Conservation (phyloP, 2,888 invertebrate species). For the Heliconius ethilla region DNA sequence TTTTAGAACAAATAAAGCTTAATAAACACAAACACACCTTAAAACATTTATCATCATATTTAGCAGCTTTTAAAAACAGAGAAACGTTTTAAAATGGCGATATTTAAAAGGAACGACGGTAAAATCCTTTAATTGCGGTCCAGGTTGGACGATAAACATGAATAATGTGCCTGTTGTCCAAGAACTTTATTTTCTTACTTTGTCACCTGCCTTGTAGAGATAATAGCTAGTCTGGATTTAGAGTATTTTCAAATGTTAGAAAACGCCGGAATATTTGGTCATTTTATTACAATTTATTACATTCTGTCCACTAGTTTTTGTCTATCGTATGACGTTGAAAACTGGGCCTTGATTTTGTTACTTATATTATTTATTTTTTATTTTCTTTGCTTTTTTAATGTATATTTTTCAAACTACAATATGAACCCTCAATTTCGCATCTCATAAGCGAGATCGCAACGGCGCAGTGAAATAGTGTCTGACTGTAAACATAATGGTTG, state of each 20-base stretch:
- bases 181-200: slow-evolving; percentile 75
- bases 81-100: slow-evolving; percentile 46
- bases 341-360: not conserved
- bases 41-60: slow-evolving; percentile 36
- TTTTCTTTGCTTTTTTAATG: too few species aligned
- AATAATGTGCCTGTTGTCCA: slow-evolving; percentile 76
- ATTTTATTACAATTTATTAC: not conserved
- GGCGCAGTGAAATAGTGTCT: not conserved
- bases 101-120: slow-evolving; percentile 51
- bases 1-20: too few species aligned
- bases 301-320: not conserved
- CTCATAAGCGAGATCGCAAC: not conserved
- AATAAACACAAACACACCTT: not conserved
- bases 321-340: not conserved
- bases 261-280: not conserved
- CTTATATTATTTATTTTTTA: too few species aligned
- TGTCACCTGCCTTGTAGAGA: slow-evolving; percentile 72
- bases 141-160: slow-evolving; percentile 75
- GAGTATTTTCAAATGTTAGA: slow-evolving; percentile 37
- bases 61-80: slow-evolving; percentile 41
- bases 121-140: slow-evolving; percentile 75
- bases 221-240: slow-evolving; percentile 52
- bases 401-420: not conserved
- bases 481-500: not conserved
- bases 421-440: not conserved